Percentiles rank a stretch among this genome's conserved stretches.
phyloP scores from a whole-genome alignment of 2,797 vertebrate species.

The Sparus aurata region DNA sequence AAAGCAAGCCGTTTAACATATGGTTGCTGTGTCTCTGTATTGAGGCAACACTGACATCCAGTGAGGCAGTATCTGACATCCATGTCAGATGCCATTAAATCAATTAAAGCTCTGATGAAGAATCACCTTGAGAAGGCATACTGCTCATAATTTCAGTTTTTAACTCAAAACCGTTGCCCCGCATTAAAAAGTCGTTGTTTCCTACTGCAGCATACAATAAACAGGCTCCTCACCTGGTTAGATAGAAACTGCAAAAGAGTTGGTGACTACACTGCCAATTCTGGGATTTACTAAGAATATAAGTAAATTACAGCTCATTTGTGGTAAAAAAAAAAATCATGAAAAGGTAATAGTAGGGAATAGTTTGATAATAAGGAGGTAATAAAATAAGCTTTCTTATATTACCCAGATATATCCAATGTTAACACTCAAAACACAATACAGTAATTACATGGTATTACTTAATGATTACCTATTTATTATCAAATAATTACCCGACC shows the following conservation, averaged over 20 bases:
- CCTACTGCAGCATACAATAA: background rate
- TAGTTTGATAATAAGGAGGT: background rate
- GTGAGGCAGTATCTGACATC: background rate
- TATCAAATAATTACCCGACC: too few species aligned
- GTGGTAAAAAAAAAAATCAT: too few species aligned
- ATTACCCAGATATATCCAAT: too few species aligned
- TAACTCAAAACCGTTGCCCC: background rate
- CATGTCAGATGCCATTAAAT: constrained; percentile 27
- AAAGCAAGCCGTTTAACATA: background rate
- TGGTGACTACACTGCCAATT: background rate
- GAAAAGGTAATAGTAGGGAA: too few species aligned
- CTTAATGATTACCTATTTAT: too few species aligned
- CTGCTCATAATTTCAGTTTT: background rate
- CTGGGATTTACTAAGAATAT: background rate
- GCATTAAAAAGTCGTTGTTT: background rate
- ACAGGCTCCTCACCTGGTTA: too few species aligned
- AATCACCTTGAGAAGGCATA: background rate
- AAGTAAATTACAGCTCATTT: background rate
- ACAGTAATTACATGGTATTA: too few species aligned
- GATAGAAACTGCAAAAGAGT: background rate
- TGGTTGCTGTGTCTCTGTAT: background rate
- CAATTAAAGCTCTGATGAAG: constrained; percentile 13
- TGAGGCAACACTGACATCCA: background rate
- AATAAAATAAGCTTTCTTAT: too few species aligned
- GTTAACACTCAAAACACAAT: too few species aligned